Base-by-base conservation (phyloP, 1,140 invertebrate genomes). In the Trichonephila clavata region DNA sequence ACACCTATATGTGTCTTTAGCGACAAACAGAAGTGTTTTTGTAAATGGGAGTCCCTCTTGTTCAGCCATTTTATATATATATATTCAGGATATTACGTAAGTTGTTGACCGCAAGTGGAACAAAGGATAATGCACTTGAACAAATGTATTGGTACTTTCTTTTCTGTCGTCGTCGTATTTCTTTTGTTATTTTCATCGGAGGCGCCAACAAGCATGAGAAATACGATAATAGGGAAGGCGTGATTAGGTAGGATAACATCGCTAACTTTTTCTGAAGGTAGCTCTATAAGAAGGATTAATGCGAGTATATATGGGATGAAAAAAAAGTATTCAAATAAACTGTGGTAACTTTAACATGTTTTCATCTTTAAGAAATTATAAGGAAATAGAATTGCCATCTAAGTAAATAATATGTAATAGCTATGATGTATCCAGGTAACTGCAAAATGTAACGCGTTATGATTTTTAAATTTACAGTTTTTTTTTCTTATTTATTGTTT, bases 91-190 rank as follows among this genome's bases (percentile, higher is more conserved):
- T 32, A 77, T 77, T 32, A 77, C 71, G 39, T 77, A 16, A 77
- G 71, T 39, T 77, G 71, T 77, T 77, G 71, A 77, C 71, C 71
- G 71, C 32, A 32, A 77, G 71, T 77, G 71, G 71, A 77, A 77
- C 71, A 77, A 77, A 77, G 71, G 71, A 77, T 77, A 77, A 77
- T 32, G 71, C 27, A 77, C 71, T 77, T 77, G 32, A 18, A 32
- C 18, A 20, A 77, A 77, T 39, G 32, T 77, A 39, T 77, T 71
- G 27, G 27, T 77, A 20, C 32, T 39, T 77, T 77, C 71, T 77
- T 77, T 77, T 16, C n/a, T 71, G n/a, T 27, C 27, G 24, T 39
- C 16, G 71, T 39, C 14, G 27, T 32, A 7, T 77, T 39, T 77
- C 32, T 32, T 16, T 18, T 39, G 71, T 39, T 32, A 5, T 77